phyloP scores from a whole-genome alignment of 2,797 vertebrate species.

The Artibeus lituratus region DNA sequence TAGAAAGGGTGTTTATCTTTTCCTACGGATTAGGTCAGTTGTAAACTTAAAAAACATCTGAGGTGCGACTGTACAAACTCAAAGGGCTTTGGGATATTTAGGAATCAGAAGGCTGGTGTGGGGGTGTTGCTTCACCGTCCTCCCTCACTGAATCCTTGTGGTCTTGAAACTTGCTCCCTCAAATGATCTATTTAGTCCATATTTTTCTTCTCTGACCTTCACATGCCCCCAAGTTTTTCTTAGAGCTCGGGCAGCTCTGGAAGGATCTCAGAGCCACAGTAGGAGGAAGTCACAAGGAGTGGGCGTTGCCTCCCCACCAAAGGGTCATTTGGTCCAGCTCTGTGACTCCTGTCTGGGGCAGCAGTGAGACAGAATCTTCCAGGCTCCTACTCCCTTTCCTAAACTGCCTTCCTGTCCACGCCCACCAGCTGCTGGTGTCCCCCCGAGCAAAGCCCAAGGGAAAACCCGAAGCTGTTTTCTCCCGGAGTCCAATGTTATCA shows the following conservation, averaged over 20 bases:
- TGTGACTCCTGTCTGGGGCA: background rate
- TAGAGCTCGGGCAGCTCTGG: background rate
- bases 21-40: conserved; percentile 76
- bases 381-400: background rate
- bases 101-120: background rate
- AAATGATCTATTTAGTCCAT: background rate
- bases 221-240: background rate
- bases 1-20: conserved; percentile 82
- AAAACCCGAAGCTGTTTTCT: conserved; percentile 3
- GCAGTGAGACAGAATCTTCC: background rate
- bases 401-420: background rate
- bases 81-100: background rate
- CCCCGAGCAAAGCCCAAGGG: background rate
- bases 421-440: background rate
- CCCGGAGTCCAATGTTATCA: background rate
- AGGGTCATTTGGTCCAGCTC: background rate
- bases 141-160: background rate
- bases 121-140: background rate
- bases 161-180: background rate
- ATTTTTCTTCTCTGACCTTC: background rate
- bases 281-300: background rate
- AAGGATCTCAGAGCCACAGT: background rate
- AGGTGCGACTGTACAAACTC: conserved; percentile 43
- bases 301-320: background rate
- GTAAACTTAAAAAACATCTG: conserved; percentile 79